Evolutionary conservation across 2,113 vertebrate genomes (phyloP).

Genomic region (Gymnarchus niloticus): DNA sequence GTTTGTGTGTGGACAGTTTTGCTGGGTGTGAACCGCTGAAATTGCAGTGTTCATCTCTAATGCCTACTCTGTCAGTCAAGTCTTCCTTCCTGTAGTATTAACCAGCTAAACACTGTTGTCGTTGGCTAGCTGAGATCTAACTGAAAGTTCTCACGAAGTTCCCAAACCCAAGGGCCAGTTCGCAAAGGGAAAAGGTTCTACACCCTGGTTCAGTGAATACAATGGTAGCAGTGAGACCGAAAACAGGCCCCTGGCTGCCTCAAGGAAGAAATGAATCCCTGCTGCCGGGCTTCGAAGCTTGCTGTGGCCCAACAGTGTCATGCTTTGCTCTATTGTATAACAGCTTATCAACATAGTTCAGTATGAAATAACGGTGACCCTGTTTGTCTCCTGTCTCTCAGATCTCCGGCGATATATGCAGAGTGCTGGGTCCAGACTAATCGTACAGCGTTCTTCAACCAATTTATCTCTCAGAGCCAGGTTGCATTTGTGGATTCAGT

Average conservation of each 20-base stretch:
- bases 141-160: background rate
- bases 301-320: slow-evolving; percentile 11
- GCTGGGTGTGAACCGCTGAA: background rate
- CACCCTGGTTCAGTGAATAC: background rate
- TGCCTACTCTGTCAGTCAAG: no score
- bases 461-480: slow-evolving; percentile 57
- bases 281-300: slow-evolving; percentile 32
- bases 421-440: slow-evolving; percentile 27
- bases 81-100: no score
- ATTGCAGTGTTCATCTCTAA: background rate
- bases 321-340: background rate
- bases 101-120: background rate
- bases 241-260: background rate
- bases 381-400: slow-evolving; percentile 16
- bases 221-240: background rate
- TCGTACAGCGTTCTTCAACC: slow-evolving; percentile 31
- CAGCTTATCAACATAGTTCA: slow-evolving; percentile 1
- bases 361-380: background rate
- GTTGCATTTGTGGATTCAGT: slow-evolving; percentile 48
- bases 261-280: background rate
- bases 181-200: background rate
- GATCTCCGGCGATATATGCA: slow-evolving; percentile 41
- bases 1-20: slow-evolving; percentile 28
- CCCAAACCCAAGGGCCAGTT: background rate
- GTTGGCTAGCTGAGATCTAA: background rate